A percentile compares a stretch with the other conserved stretches of the same genome.
These are phyloP conservation scores for Spinibarbus caldwelli DNA, from an alignment of 2,797 vertebrate species.

Conservation along the genomic window DNA sequence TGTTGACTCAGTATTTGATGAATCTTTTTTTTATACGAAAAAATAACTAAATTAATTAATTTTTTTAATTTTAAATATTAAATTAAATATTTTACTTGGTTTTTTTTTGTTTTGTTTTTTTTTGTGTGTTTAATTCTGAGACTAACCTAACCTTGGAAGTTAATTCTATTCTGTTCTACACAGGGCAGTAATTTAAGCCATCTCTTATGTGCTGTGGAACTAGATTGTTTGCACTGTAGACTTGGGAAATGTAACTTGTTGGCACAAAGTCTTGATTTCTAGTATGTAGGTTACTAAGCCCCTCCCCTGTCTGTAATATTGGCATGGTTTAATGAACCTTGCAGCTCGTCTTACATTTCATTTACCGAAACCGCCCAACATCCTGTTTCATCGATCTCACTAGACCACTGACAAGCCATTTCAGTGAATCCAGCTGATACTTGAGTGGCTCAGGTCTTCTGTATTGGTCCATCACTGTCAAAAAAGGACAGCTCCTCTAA, in stretches of 20 bases:
- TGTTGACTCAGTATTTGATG: background rate
- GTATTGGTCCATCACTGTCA: conserved; percentile 55
- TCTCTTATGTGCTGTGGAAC: background rate
- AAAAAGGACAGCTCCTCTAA: conserved; percentile 61
- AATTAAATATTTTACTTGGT: background rate
- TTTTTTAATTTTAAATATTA: background rate
- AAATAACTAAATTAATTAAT: background rate
- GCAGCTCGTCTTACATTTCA: background rate
- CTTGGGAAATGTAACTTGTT: too few relatives aligned
- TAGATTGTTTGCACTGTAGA: background rate
- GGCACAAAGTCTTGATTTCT: too few relatives aligned
- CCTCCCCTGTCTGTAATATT: conserved; percentile 27
- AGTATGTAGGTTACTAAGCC: conserved; percentile 9
- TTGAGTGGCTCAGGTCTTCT: conserved; percentile 35
- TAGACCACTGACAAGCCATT: conserved; percentile 25
- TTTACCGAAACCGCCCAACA: conserved; percentile 40
- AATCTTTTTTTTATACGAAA: background rate
- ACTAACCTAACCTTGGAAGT: background rate
- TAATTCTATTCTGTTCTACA: background rate
- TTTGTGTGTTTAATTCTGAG: background rate
- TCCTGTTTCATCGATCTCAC: conserved; percentile 28
- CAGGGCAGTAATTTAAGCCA: background rate
- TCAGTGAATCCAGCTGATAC: conserved; percentile 31
- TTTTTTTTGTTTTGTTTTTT: too few relatives aligned
- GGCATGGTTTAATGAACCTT: conserved; percentile 29